Evolutionary conservation across 2,888 invertebrate genomes (phyloP).

Genomic region (Portevinia maculata): DNA sequence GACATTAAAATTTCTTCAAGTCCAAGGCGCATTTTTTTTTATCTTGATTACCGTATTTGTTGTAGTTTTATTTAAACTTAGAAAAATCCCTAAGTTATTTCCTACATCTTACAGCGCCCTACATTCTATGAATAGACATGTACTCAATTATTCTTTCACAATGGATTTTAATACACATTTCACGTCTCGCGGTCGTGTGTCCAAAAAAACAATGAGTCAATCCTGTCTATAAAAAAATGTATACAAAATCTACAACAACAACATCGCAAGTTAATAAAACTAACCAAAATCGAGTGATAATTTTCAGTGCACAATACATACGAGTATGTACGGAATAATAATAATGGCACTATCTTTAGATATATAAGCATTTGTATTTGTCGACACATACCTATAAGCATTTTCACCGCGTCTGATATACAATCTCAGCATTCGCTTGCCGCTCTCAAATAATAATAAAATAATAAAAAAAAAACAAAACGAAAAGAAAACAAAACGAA

Average conservation of each 20-base stretch:
- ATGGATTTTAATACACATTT: neutral
- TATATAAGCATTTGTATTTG: conserved; percentile 26
- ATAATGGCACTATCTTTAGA: conserved; percentile 37
- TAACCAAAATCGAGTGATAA: conserved; percentile 35
- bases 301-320: conserved; percentile 41
- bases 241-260: conserved; percentile 2
- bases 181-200: conserved; percentile 23
- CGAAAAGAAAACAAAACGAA: conserved; percentile 51
- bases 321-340: conserved; percentile 15
- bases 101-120: conserved; percentile 1
- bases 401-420: conserved; percentile 50
- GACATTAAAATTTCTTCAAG: neutral
- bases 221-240: conserved; percentile 9
- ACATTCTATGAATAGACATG: conserved; percentile 24
- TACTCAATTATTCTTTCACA: conserved; percentile 25
- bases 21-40: too few relatives aligned
- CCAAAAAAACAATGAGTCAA: conserved; percentile 48
- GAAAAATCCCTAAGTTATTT: conserved; percentile 13
- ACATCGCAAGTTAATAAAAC: conserved; percentile 4
- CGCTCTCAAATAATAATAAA: conserved; percentile 28
- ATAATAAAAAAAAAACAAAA: conserved; percentile 43
- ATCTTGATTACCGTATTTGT: neutral
- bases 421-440: conserved; percentile 45
- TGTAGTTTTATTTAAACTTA: neutral
- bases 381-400: conserved; percentile 22